Evolutionary conservation across 2,888 invertebrate species (phyloP), one percentile per base, ranked within the genome.

Genomic region (Diaperis boleti): DNA sequence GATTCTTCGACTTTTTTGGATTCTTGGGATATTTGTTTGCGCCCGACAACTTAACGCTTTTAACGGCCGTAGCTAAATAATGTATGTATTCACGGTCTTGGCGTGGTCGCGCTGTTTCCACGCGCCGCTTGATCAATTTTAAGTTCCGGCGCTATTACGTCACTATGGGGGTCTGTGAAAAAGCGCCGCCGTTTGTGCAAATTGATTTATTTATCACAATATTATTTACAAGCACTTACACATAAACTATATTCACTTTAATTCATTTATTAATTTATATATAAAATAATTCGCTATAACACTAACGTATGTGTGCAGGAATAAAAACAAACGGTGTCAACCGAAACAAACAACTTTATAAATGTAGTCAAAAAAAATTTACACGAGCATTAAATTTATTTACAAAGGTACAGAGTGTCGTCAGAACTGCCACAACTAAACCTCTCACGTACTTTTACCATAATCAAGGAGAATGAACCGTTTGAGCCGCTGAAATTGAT

Each of bases 201-300:
- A 80, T 80, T 74, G 71, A 72, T 76, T 79, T 79, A 76, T 80
- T 79, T 81, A 81, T 81, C 81, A 81, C 81, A 81, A 81, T 81
- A 79, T 78, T 80, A 79, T 80, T 77, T 81, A 81, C 81, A 81
- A 80, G 80, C 81, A 79, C 79, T 79, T 79, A 79, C 78, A 79
- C 78, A 73, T 77, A 75, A 74, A 75, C 73, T 75, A 74, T 76
- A 73, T 74, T 72, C 70, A 77, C 71, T 74, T 76, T 72, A 69
- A 69, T 70, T 69, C 61, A 55, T 50, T 47, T 47, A 55, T 62
- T 47, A 31, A 50, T 61, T n/a, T n/a, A n/a, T 75, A 75, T 76
- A 76, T 76, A 75, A 76, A 76, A 76, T 75, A 76, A 77, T 73
- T 71, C 74, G 74, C 70, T 69, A 68, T 69, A 73, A 70, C 72